Percentiles rank a stretch among this genome's conserved stretches.
Evolutionary conservation across 2,888 invertebrate species (phyloP).

Genomic region (Thumatha senex): DNA sequence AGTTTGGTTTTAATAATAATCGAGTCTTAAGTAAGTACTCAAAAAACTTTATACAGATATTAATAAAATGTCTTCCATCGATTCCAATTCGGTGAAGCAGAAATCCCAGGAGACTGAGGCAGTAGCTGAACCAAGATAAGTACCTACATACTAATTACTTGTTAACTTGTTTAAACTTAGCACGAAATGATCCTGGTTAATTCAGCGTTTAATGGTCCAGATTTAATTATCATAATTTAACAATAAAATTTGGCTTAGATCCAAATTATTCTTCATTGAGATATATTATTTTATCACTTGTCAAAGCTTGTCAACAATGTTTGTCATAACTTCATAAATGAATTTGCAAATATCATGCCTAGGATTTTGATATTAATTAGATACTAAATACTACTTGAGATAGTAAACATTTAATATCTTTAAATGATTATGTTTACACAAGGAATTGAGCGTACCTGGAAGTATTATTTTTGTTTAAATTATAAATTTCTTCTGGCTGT

Average conservation of each 20-base stretch:
- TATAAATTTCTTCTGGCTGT: too few species aligned
- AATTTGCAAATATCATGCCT: background rate
- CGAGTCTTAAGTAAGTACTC: too few species aligned
- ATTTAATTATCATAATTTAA: constrained; percentile 1
- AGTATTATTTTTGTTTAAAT: background rate
- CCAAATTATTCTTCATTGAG: background rate
- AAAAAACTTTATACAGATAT: too few species aligned
- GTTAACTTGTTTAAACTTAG: constrained; percentile 7
- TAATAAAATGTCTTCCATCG: background rate
- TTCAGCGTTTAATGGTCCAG: constrained; percentile 4
- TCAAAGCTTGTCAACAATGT: background rate
- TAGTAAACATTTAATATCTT: too few species aligned
- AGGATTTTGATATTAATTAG: background rate
- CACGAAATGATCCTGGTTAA: constrained; percentile 4
- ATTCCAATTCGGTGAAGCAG: constrained; percentile 2
- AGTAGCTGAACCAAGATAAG: constrained; percentile 3
- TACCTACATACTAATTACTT: constrained; percentile 10
- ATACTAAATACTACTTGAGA: too few species aligned
- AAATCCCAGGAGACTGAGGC: constrained; percentile 4
- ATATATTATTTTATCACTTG: background rate
- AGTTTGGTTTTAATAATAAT: too few species aligned
- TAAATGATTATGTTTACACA: background rate
- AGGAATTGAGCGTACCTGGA: too few species aligned
- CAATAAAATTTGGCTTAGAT: background rate
- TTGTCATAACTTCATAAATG: background rate